Evolutionary conservation across 2,888 invertebrate species (phyloP), one percentile per base, ranked within the genome.

Genomic region (Sceliomorpha sp.): DNA sequence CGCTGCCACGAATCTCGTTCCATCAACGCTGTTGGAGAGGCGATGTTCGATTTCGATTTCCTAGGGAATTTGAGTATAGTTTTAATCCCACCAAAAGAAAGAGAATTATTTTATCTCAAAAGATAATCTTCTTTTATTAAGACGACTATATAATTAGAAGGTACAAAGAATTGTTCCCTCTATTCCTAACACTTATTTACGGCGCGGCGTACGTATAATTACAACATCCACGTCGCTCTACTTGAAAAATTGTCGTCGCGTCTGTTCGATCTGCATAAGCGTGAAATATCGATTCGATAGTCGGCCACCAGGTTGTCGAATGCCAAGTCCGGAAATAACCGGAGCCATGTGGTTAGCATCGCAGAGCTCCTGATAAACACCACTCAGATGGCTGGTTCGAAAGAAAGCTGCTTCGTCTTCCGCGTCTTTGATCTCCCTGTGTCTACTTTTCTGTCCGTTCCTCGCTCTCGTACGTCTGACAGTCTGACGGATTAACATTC

Each of bases 341-440:
- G 48, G 55, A 48, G 81, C 85, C 85, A 84, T 87, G 81, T 87
- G 87, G 83, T 76, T 78, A 85, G 78, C 78, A 80, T 87, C 84
- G 80, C 68, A 64, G 73, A 70, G 73, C 58, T 73, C 70, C 71
- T 74, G 84, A 85, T 84, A 83, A 84, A 81, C 80, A 78, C 63
- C 71, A 71, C 71, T 72, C 62, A 53, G 55, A 72, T 60, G 48
- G 39, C 55, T 60, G 53, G 72, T 53, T 60, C 40, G 39, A 47
- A 64, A 64, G 50, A 60, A 56, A 42, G 64, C 62, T 44, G 64
- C 42, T 60, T 51, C 45, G 51, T 70, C 64, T 70, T 55, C 47
- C 36, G 47, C 59, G 40, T 56, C 72, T 68, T 68, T 71, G 67
- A 71, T 63, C 71, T 59, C 48, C 29, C 56, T 53, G 31, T 67